Conservation (phyloP, 2,888 invertebrate genomes). For the Sympetrum striolatum region DNA sequence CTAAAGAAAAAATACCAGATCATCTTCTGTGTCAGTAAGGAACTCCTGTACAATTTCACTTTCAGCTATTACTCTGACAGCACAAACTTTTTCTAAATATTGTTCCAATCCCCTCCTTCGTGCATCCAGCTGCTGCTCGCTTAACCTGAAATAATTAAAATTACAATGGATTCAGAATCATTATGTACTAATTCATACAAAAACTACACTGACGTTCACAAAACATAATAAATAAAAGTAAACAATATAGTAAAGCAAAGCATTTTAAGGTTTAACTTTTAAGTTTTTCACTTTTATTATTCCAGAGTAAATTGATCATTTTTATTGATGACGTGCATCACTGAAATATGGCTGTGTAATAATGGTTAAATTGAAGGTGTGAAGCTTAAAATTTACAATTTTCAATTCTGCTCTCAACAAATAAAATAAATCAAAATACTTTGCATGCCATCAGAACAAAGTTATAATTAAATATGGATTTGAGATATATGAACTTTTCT, state of each 20-base stretch:
- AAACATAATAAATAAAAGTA: not conserved
- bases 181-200: not conserved
- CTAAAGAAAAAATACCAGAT: constrained; percentile 56
- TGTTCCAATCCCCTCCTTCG: constrained; percentile 93
- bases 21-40: constrained; percentile 89
- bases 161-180: not conserved
- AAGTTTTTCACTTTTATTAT: too few species aligned
- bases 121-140: constrained; percentile 96
- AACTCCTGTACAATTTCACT: constrained; percentile 97
- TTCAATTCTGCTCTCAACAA: too few species aligned
- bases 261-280: not conserved
- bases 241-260: not conserved
- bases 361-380: too few species aligned
- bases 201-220: not conserved
- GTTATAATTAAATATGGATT: too few species aligned
- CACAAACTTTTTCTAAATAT: constrained; percentile 98
- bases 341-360: too few species aligned
- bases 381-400: too few species aligned
- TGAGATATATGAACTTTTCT: too few species aligned
- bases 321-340: too few species aligned
- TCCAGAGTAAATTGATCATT: too few species aligned
- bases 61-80: constrained; percentile 96
- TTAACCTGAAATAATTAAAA: constrained; percentile 61
- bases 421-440: too few species aligned
- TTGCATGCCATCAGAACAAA: too few species aligned